Percentiles rank a stretch among this genome's conserved stretches.
phyloP scores from a whole-genome alignment of 1,140 invertebrate genomes.

The Lucilia cuprina region DNA sequence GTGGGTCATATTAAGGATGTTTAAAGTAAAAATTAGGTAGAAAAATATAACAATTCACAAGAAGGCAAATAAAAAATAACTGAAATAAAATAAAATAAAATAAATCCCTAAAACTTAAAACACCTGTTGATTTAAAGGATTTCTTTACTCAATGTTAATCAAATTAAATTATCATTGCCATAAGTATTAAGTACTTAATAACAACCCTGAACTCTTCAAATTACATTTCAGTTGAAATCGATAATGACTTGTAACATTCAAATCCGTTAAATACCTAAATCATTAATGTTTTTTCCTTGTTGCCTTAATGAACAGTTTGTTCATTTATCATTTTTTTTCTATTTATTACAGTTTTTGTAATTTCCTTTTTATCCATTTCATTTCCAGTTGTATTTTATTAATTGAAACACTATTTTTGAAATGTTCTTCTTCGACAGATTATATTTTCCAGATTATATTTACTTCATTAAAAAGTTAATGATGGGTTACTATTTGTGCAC shows the following conservation, averaged over 20 bases:
- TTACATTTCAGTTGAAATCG: too few species aligned
- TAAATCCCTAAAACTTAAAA: too few species aligned
- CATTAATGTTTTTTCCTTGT: neutral
- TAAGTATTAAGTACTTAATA: too few species aligned
- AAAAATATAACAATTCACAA: too few species aligned
- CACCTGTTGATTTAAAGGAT: too few species aligned
- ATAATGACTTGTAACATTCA: too few species aligned
- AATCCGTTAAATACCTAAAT: neutral
- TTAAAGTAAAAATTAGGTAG: neutral
- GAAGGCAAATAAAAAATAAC: too few species aligned
- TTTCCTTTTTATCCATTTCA: neutral
- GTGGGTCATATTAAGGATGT: neutral
- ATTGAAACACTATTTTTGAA: neutral
- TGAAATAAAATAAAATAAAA: too few species aligned
- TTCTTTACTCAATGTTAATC: too few species aligned
- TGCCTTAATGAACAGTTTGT: neutral
- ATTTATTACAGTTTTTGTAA: neutral
- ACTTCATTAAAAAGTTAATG: conserved; percentile 1
- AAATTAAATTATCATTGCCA: too few species aligned
- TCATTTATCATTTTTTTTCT: too few species aligned
- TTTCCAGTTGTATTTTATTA: neutral
- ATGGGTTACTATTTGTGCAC: neutral
- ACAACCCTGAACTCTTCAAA: too few species aligned
- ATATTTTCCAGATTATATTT: neutral
- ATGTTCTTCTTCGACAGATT: neutral